These are phyloP conservation scores for Anadara kagoshimensis DNA, from an alignment of 1,140 invertebrate species.

Conservation along the genomic window DNA sequence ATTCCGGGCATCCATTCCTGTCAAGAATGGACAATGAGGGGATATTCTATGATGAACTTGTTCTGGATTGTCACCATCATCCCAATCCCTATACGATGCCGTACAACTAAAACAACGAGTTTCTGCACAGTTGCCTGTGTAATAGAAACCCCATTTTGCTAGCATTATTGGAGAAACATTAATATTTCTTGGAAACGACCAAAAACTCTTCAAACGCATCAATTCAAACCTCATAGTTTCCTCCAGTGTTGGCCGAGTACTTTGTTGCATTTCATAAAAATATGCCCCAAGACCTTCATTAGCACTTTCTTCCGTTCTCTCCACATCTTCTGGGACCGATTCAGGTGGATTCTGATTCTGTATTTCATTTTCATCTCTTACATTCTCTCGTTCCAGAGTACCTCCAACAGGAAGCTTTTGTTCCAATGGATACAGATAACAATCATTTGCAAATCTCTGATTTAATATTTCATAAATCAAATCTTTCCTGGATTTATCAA, in stretches of 20 bases:
- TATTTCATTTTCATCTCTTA: no score
- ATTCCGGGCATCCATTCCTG: conserved; percentile 20
- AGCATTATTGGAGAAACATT: conserved; percentile 15
- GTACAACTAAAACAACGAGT: conserved; percentile 23
- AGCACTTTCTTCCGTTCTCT: no score
- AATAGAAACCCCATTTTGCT: conserved; percentile 22
- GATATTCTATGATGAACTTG: conserved; percentile 23
- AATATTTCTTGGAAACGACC: conserved; percentile 28
- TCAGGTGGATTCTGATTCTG: no score
- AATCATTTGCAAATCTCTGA: no score
- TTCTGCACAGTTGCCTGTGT: conserved; percentile 26
- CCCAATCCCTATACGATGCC: conserved; percentile 19
- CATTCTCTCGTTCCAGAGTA: no score
- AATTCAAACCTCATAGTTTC: conserved; percentile 32
- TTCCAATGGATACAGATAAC: no score
- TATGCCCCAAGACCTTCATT: no score
- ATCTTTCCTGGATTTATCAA: no score
- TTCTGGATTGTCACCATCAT: conserved; percentile 12
- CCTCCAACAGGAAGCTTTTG: no score
- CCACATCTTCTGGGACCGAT: no score
- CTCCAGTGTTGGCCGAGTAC: not conserved
- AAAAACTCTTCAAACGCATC: conserved; percentile 25
- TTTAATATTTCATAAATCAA: no score
- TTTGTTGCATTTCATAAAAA: no score
- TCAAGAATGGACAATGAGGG: conserved; percentile 18